Base-by-base conservation (phyloP, 2,888 invertebrate species). In the Thysanoteuthis rhombus region DNA sequence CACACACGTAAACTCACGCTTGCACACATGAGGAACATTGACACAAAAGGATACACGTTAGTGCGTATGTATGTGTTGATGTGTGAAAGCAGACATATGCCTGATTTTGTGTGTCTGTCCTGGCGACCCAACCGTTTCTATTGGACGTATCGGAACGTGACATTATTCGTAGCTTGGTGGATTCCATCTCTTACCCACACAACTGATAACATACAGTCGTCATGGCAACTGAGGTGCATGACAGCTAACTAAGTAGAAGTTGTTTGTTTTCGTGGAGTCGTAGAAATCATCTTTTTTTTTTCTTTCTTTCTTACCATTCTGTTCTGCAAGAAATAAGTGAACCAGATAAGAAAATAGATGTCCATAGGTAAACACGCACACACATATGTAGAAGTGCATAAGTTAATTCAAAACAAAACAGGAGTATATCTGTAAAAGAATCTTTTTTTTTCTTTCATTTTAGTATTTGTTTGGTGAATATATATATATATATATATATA, bases 241-340 rank as follows among this genome's bases (percentile, higher is more conserved):
- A 75, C 75, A 75, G 75, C 75, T 75, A 75, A 75, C 75, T n/a
- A 75, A 75, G 75, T 75, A 75, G 75, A 75, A 75, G n/a, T 75
- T 75, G 75, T 75, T 75, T 75, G 75, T 75, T 75, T 75, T 75
- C 36, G n/a, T 75, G 36, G n/a, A 75, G 36, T 19, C n/a, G 75
- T 75, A n/a, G 75, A 36, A 75, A 75, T 75, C 75, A 75, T 75
- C 75, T 8, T n/a, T 36, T 16, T 75, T 75, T 10, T n/a, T 12
- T 58, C 19, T 45, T 45, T 45, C 8, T 58, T 32, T n/a, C 10
- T 75, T 36, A n/a, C n/a, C n/a, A n/a, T 75, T n/a, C n/a, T n/a
- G 25, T n/a, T 36, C n/a, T 75, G 75, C n/a, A 36, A 75, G 75
- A 75, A 22, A 8, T 12, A 45, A 75, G 10, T 75, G 75, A 75